These are phyloP conservation scores for Characodon lateralis DNA, from an alignment of 2,797 vertebrate genomes.

Conservation along the genomic window DNA sequence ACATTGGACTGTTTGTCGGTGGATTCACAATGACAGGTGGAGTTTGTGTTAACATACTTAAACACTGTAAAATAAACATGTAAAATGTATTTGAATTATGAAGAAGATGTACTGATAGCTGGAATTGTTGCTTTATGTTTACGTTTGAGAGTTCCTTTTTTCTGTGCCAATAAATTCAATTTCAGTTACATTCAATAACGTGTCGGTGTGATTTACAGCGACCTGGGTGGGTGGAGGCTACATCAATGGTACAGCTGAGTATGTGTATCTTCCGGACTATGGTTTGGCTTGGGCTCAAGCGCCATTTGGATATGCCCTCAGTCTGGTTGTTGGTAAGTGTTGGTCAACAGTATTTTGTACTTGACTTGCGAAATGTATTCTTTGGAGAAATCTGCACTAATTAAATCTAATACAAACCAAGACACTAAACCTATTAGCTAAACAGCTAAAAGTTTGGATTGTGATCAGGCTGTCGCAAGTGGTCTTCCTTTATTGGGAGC, in stretches of 20 bases:
- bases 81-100: background rate
- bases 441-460: background rate
- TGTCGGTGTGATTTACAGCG: slow-evolving; percentile 78
- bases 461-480: background rate
- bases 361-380: background rate
- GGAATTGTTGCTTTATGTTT: background rate
- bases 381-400: background rate
- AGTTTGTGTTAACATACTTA: slow-evolving; percentile 4
- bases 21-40: slow-evolving; percentile 98
- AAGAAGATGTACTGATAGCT: background rate
- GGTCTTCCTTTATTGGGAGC: background rate
- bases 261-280: slow-evolving; percentile 90
- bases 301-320: slow-evolving; percentile 95
- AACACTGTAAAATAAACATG: background rate
- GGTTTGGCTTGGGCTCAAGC: slow-evolving; percentile 97
- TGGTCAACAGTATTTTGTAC: background rate
- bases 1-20: slow-evolving; percentile 95
- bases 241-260: slow-evolving; percentile 97
- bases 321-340: slow-evolving; percentile 89
- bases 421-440: background rate
- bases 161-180: background rate
- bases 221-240: slow-evolving; percentile 99
- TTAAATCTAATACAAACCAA: background rate
- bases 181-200: background rate
- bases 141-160: background rate